Base-by-base conservation (phyloP, 2,797 vertebrate genomes). In the Epinephelus malabaricus region DNA sequence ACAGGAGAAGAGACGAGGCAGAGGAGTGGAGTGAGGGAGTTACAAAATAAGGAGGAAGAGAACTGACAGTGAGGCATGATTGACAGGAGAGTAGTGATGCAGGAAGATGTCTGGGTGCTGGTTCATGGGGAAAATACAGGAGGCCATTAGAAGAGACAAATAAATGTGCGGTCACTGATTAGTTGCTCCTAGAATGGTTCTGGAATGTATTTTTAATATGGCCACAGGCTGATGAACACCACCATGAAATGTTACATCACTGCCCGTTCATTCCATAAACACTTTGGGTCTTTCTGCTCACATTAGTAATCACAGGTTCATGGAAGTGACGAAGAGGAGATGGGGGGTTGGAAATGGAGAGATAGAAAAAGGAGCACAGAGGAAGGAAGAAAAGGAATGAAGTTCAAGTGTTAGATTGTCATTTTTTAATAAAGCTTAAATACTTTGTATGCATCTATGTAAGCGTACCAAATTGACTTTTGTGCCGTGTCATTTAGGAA, bases 171-270 rank as follows among this genome's bases (percentile, higher is more conserved):
- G 69, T 65, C 59, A 63, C 62, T 78, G 78, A 81, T 78, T 79
- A 81, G 60, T 72, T 58, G 66, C 76, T 77, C 27, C 34, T 15
- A 21, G 49, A 67, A 68, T 75, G 63, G 61, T 25, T 68, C 65
- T 74, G 21, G 79, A 69, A 85, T 84, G 68, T 73, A 82, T 82
- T 83, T 84, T 86, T 79, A 76, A 88, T 80, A 76, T 64, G 34
- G 18, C 76, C 62, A 46, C 65, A 73, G 67, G 73, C 72, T 38
- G 43, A 83, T 62, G 69, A 67, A 83, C 81, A 66, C 64, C 64
- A 50, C 50, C 51, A 56, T 76, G 70, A 81, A 66, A 67, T 76
- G 47, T 62, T 78, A 45, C 30, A 80, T 38, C 76, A 61, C 76
- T 38, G n/a, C 34, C 21, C 15, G 69, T 83, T 82, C 27, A 72